Conservation (phyloP, 2,888 invertebrate genomes). For the Saturnia pavonia region DNA sequence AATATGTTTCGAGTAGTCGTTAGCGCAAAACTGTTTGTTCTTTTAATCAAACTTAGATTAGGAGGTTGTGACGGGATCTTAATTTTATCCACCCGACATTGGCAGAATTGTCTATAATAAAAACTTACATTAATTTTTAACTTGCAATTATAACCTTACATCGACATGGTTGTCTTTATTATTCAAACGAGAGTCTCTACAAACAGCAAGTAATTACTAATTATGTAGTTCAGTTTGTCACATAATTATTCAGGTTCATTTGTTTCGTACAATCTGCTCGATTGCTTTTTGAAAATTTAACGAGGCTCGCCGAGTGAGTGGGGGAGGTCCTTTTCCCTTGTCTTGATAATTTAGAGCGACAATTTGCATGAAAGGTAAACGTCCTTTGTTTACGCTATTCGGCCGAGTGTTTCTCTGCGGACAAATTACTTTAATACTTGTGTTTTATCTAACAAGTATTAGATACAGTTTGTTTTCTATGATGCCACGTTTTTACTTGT, state of each 20-base stretch:
- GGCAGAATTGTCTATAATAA: no score
- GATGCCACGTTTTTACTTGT: neutral
- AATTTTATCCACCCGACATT: no score
- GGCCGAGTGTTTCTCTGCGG: neutral
- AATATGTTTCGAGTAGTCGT: no score
- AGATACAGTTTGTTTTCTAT: neutral
- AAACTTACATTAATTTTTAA: neutral
- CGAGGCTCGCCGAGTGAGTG: slow-evolving; percentile 9
- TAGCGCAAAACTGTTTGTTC: no score
- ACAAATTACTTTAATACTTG: slow-evolving; percentile 5
- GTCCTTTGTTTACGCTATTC: slow-evolving; percentile 8
- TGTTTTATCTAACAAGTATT: slow-evolving; percentile 4
- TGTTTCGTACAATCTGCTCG: slow-evolving; percentile 12
- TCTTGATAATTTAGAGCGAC: slow-evolving; percentile 14
- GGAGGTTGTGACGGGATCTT: no score
- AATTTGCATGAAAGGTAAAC: slow-evolving; percentile 14
- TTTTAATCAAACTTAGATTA: no score
- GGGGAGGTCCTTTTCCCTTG: slow-evolving; percentile 8
- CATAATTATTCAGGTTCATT: slow-evolving; percentile 10
- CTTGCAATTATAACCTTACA: neutral
- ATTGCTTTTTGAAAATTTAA: slow-evolving; percentile 14
- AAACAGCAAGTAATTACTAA: neutral
- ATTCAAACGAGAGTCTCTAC: neutral
- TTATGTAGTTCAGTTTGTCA: slow-evolving; percentile 10
- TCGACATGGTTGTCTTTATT: neutral